Percentiles rank a stretch among this genome's conserved stretches.
Conservation (phyloP, 1,140 invertebrate species). For the Hyles vespertilio region DNA sequence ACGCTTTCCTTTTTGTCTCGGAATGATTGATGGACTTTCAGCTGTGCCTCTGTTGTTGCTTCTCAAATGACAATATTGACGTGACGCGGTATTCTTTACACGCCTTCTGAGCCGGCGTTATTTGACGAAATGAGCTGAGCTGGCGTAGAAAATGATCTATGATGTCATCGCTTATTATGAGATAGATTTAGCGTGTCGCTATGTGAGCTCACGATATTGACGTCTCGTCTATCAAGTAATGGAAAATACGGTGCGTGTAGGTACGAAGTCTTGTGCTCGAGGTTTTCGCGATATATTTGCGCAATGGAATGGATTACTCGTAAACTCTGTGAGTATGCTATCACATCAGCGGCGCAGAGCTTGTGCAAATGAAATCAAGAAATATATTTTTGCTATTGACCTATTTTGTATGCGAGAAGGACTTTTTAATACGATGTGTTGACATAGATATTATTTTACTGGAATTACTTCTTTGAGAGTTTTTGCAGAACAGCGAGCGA, state of each 20-base stretch:
- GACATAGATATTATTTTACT: too few species aligned
- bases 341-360: conserved; percentile 15
- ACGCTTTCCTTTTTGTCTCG: conserved; percentile 34
- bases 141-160: conserved; percentile 5
- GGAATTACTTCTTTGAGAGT: too few species aligned
- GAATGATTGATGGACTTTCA: conserved; percentile 35
- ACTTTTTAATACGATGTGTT: too few species aligned
- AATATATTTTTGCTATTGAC: conserved; percentile 9
- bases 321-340: conserved; percentile 18
- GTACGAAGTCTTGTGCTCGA: neutral
- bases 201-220: conserved; percentile 1
- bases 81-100: conserved; percentile 14
- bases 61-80: conserved; percentile 29
- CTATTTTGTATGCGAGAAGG: neutral
- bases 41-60: conserved; percentile 12
- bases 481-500: too few species aligned
- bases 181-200: conserved; percentile 1
- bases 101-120: conserved; percentile 6
- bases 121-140: conserved; percentile 6
- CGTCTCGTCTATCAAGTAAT: conserved; percentile 1
- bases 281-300: conserved; percentile 10
- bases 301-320: conserved; percentile 20
- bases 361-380: conserved; percentile 13
- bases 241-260: neutral
- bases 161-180: conserved; percentile 9